A percentile compares a stretch with the other conserved stretches of the same genome.
Evolutionary conservation across 2,888 invertebrate species (phyloP).

Genomic region (Operophtera brumata): DNA sequence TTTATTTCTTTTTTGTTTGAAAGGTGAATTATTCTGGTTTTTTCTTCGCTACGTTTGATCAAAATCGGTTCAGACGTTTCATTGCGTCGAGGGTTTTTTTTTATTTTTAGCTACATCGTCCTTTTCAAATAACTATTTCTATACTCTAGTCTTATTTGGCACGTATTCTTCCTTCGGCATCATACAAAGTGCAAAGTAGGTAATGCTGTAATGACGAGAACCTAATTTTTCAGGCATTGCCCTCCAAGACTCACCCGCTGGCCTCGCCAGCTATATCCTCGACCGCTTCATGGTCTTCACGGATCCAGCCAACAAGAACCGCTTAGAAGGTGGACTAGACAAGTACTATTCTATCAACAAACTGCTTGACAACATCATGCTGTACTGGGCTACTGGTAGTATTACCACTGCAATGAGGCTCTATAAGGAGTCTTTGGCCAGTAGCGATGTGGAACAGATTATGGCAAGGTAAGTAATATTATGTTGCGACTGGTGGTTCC

Average conservation of each 20-base stretch:
- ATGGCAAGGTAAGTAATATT: conserved; percentile 61
- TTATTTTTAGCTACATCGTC: no score
- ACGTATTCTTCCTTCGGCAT: no score
- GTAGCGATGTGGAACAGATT: conserved; percentile 46
- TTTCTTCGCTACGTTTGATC: no score
- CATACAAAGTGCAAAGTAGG: no score
- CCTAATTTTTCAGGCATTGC: conserved; percentile 78
- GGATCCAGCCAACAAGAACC: conserved; percentile 75
- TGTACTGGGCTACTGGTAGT: conserved; percentile 77
- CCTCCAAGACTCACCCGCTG: conserved; percentile 89
- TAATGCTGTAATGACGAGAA: no score
- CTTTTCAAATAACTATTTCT: no score
- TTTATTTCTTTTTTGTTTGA: no score
- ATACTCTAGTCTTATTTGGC: no score
- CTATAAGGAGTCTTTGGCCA: conserved; percentile 82
- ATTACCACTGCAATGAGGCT: conserved; percentile 73
- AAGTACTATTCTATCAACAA: conserved; percentile 55
- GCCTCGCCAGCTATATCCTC: conserved; percentile 91
- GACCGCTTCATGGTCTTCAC: conserved; percentile 90
- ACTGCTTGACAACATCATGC: conserved; percentile 77
- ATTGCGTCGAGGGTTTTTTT: no score
- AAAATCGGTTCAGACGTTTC: no score
- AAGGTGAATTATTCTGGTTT: no score
- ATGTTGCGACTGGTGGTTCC: background rate
- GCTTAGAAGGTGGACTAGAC: conserved; percentile 83